Evolutionary conservation across 2,888 invertebrate species (phyloP).

Genomic region (Cephus nigrinus): DNA sequence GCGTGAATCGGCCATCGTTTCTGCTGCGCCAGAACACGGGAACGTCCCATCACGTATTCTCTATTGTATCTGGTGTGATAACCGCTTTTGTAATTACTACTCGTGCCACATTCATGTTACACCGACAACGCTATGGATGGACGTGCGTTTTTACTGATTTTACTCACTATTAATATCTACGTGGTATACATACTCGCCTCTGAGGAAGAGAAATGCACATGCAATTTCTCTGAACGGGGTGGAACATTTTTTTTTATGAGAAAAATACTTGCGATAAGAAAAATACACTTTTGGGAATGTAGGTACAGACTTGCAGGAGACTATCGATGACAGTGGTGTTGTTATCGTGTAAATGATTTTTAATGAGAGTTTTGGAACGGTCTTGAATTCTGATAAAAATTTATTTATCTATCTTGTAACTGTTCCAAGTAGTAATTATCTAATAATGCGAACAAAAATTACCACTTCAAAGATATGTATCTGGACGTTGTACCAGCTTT

Average conservation of each 20-base stretch:
- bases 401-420: not conserved
- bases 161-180: not conserved
- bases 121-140: not conserved
- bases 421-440: not conserved
- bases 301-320: not conserved
- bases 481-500: not conserved
- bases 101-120: not conserved
- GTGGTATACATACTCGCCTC: not conserved
- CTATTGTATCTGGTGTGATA: slow-evolving; percentile 6
- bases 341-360: not conserved
- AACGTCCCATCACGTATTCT: slow-evolving; percentile 7
- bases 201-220: not conserved
- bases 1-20: slow-evolving; percentile 64
- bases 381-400: not conserved
- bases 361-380: not conserved
- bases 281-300: not conserved
- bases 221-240: not conserved
- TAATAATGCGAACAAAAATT: not conserved
- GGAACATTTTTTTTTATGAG: not conserved
- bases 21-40: slow-evolving; percentile 37
- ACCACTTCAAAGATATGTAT: not conserved
- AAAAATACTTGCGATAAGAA: not conserved
- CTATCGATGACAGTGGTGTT: not conserved
- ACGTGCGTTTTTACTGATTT: not conserved
- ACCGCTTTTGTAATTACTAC: not conserved